Conservation (phyloP, 2,888 invertebrate species). For the Odontomyia ornata region DNA sequence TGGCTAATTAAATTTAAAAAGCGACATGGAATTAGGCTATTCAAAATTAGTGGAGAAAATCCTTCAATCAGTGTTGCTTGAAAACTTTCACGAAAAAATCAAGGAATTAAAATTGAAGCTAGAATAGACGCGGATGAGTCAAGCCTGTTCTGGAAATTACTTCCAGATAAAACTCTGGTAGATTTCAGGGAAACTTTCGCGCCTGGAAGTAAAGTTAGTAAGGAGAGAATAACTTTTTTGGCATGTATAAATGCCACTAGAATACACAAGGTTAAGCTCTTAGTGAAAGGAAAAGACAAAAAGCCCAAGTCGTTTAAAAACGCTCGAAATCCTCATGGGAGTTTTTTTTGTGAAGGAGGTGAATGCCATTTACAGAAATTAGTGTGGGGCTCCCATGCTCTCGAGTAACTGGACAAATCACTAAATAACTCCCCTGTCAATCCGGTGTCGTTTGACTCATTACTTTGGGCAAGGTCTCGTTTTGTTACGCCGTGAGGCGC, state of each 20-base stretch:
- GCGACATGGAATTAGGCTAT: no score
- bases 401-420: no score
- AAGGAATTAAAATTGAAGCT: background rate
- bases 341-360: no score
- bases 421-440: no score
- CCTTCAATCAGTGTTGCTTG: background rate
- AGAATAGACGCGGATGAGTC: constrained; percentile 14
- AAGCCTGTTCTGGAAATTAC: constrained; percentile 8
- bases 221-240: constrained; percentile 24
- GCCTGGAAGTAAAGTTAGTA: constrained; percentile 30
- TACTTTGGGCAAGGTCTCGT: no score
- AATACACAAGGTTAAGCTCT: background rate
- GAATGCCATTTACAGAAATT: no score
- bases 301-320: constrained; percentile 34
- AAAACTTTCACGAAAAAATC: background rate
- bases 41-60: background rate
- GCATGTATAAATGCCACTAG: no score
- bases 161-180: constrained; percentile 16
- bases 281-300: constrained; percentile 5
- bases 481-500: no score
- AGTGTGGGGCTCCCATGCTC: no score
- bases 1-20: no score
- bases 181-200: constrained; percentile 22
- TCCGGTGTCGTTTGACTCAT: no score
- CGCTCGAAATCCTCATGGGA: background rate